Percentiles rank a stretch among this genome's conserved stretches.
Evolutionary conservation across 2,888 invertebrate species (phyloP).

Genomic region (Drosophila kokeensis): DNA sequence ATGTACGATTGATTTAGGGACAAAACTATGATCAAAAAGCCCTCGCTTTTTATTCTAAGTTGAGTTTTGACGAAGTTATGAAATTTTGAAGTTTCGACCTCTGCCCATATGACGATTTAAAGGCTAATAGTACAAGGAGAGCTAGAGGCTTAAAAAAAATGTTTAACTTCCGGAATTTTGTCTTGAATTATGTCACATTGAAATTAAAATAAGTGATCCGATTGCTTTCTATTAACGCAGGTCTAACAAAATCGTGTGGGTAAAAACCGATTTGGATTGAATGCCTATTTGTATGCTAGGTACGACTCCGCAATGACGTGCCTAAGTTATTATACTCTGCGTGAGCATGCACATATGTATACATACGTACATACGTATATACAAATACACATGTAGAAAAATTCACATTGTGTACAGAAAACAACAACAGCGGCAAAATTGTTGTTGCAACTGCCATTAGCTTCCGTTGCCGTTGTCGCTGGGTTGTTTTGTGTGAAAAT

Average conservation of each 20-base stretch:
- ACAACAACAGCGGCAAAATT: conserved; percentile 8
- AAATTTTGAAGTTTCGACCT: too few species aligned
- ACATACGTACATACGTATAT: background rate
- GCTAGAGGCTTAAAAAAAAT: background rate
- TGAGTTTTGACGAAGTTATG: too few species aligned
- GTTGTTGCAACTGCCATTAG: conserved; percentile 21
- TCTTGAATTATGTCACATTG: background rate
- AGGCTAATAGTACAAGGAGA: too few species aligned
- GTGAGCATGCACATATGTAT: background rate
- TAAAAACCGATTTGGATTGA: background rate
- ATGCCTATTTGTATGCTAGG: background rate
- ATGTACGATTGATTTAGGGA: too few species aligned
- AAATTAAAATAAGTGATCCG: background rate
- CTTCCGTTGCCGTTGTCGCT: conserved; percentile 32
- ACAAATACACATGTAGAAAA: background rate
- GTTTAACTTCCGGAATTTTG: background rate
- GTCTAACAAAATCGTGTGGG: background rate
- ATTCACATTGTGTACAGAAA: conserved; percentile 3
- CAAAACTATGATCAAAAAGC: too few species aligned
- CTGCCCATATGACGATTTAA: too few species aligned
- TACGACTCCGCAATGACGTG: background rate
- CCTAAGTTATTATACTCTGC: conserved; percentile 13
- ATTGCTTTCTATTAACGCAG: background rate
- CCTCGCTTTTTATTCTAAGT: too few species aligned
- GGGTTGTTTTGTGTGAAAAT: conserved; percentile 52